Percentiles rank a stretch among this genome's conserved stretches.
Conservation (phyloP, 2,797 vertebrate species). For the Semotilus atromaculatus region DNA sequence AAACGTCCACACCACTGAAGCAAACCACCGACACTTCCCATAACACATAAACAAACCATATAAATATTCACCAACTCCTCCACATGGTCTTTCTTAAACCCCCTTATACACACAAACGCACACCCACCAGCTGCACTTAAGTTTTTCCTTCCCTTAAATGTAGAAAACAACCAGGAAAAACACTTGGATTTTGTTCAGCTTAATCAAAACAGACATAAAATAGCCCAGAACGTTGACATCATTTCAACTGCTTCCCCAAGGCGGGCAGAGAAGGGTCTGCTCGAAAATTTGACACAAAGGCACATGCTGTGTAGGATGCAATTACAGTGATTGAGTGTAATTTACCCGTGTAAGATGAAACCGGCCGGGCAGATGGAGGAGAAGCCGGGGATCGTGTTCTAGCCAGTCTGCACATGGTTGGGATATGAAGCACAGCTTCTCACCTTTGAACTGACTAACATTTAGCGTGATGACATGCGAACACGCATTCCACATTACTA, state of each 20-base stretch:
- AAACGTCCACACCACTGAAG: conserved; percentile 63
- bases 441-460: conserved; percentile 53
- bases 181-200: conserved; percentile 74
- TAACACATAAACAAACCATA: conserved; percentile 48
- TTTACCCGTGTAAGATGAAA: conserved; percentile 81
- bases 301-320: conserved; percentile 73
- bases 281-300: conserved; percentile 61
- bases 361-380: conserved; percentile 70
- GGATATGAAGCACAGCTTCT: conserved; percentile 40
- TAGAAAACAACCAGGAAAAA: conserved; percentile 72
- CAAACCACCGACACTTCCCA: conserved; percentile 58
- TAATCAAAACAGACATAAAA: conserved; percentile 80
- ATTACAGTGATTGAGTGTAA: conserved; percentile 83
- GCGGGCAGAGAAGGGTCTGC: conserved; percentile 41
- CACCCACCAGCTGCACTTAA: conserved; percentile 70
- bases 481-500: conserved; percentile 40
- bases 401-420: conserved; percentile 51
- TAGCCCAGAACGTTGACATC: conserved; percentile 75
- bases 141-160: conserved; percentile 74
- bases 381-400: conserved; percentile 70
- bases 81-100: conserved; percentile 58
- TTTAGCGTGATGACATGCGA: conserved; percentile 48
- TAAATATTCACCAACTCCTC: conserved; percentile 35
- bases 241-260: conserved; percentile 58
- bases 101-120: conserved; percentile 56